Evolutionary conservation across 2,888 invertebrate genomes (phyloP).

Genomic region (Anticlea derivata): DNA sequence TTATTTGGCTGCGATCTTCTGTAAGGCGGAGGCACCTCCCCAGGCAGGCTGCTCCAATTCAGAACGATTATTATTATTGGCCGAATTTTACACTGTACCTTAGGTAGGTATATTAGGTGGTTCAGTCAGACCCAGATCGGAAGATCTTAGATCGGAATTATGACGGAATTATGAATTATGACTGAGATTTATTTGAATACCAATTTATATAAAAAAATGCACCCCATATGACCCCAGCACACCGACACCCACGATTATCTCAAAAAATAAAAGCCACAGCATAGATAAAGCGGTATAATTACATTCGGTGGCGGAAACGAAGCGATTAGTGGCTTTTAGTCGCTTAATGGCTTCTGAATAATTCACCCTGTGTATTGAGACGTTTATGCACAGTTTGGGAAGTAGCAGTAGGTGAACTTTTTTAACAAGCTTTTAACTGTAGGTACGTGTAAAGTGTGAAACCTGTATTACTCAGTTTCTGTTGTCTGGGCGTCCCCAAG

Average conservation of each 20-base stretch:
- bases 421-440: no score
- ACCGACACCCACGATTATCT: slow-evolving; percentile 4
- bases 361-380: slow-evolving; percentile 54
- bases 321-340: slow-evolving; percentile 70
- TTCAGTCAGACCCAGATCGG: no score
- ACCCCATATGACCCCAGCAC: slow-evolving; percentile 8
- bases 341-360: slow-evolving; percentile 66
- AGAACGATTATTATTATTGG: no score
- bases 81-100: no score
- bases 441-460: neutral
- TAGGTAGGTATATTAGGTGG: no score
- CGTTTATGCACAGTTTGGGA: slow-evolving; percentile 25
- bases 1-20: no score
- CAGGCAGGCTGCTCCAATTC: no score
- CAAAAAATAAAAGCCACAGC: slow-evolving; percentile 34
- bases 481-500: no score
- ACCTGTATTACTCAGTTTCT: neutral
- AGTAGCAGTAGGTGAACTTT: slow-evolving; percentile 4
- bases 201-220: neutral
- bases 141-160: no score
- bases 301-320: slow-evolving; percentile 65
- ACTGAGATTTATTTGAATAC: no score
- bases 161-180: no score
- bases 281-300: slow-evolving; percentile 55
- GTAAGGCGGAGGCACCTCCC: no score